Evolutionary conservation across 2,113 vertebrate genomes (phyloP).

Genomic region (Globicephala melas): DNA sequence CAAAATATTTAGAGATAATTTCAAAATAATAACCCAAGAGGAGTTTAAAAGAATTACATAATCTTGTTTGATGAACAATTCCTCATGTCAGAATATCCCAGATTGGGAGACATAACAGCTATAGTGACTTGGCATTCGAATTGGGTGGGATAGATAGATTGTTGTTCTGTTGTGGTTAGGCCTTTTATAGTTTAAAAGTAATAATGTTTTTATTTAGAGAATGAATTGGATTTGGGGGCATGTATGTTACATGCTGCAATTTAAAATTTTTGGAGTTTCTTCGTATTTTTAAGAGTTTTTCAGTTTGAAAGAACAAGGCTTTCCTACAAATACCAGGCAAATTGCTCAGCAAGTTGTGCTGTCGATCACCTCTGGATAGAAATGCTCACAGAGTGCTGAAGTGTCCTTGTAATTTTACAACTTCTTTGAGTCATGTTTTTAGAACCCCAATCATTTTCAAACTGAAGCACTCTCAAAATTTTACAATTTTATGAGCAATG

Average conservation of each 20-base stretch:
- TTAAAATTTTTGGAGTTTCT: slow-evolving; percentile 82
- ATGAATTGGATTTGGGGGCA: slow-evolving; percentile 79
- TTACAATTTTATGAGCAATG: slow-evolving; percentile 73
- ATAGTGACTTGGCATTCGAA: slow-evolving; percentile 60
- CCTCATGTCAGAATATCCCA: slow-evolving; percentile 54
- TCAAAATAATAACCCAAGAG: slow-evolving; percentile 10
- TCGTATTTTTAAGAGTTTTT: slow-evolving; percentile 81
- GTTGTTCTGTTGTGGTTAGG: slow-evolving; percentile 63
- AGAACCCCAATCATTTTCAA: slow-evolving; percentile 78
- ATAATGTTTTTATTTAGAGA: slow-evolving; percentile 79
- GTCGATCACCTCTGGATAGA: slow-evolving; percentile 80
- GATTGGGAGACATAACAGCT: slow-evolving; percentile 60
- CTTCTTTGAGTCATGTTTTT: slow-evolving; percentile 74
- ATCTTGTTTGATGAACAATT: slow-evolving; percentile 47
- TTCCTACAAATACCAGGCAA: slow-evolving; percentile 81
- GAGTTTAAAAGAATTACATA: slow-evolving; percentile 64
- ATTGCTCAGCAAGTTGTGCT: slow-evolving; percentile 79
- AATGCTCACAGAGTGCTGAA: slow-evolving; percentile 73
- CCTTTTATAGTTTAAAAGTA: slow-evolving; percentile 75
- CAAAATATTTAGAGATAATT: slow-evolving; percentile 20
- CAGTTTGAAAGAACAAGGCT: slow-evolving; percentile 80
- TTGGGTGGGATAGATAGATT: slow-evolving; percentile 71
- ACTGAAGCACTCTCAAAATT: slow-evolving; percentile 78
- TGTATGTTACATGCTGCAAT: slow-evolving; percentile 74
- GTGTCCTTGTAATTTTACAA: slow-evolving; percentile 77